Evolutionary conservation across 2,888 invertebrate genomes (phyloP), one percentile per base, ranked within the genome.

Genomic region (Cordylochernes scorpioides): DNA sequence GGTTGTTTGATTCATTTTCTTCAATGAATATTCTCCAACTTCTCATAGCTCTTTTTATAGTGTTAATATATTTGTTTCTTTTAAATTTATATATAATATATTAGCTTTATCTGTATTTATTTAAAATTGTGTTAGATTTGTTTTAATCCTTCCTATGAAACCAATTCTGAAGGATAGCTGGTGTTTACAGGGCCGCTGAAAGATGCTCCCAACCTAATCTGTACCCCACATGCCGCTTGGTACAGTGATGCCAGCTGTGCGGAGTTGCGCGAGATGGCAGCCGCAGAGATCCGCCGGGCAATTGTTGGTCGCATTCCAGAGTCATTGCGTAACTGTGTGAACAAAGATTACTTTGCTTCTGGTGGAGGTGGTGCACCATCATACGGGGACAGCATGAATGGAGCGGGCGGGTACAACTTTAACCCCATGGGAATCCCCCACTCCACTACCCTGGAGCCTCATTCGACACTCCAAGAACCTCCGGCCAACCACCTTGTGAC

Each of bases 201-300:
- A 62, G 91, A 94, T 53, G 80, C 84, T 49, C 88, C 88, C 39
- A 97, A 94, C 64, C 66, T 97, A 50, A 68, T 97, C 53, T 84
- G 86, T 61, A 97, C 97, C 49, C 97, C 97, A 49, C 91, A 94
- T 60, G 86, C 91, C 46, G 88, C 94, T 46, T 97, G 94, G 68
- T 94, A 86, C 67, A 88, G 86, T 51, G 94, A 97, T 60, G 84
- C 88, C 49, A 77, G 82, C 47, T 80, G 86, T 56, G 82, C 84
- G 50, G 97, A 97, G 61, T 65, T 97, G 32, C 46, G 88, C 48
- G 88, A 91, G 65, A 88, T 88, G 86, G 91, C 88, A 45, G 91
- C 91, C 39, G 77, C 75, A 42, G 88, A 91, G 64, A 86, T 94
- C 50, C 69, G 97, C 53, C 71, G 94, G 55, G 97, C 94, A 46